phyloP scores from a whole-genome alignment of 2,797 vertebrate genomes.

The Balearica regulorum region DNA sequence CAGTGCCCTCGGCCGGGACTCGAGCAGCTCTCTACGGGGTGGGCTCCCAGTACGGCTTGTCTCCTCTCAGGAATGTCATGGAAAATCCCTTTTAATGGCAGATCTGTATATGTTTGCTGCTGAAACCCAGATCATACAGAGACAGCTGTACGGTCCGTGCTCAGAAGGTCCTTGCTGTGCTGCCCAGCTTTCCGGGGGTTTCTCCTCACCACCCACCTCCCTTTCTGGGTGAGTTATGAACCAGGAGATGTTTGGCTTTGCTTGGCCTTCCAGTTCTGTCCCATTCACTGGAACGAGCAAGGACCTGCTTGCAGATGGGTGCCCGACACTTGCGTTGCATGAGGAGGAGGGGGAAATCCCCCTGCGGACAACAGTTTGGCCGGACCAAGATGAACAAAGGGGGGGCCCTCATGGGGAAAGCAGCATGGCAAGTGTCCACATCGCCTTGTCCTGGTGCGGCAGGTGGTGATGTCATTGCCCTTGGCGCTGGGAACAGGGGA shows the following conservation, averaged over 20 bases:
- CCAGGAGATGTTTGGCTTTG: not conserved
- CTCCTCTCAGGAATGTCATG: not conserved
- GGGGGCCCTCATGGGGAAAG: not conserved
- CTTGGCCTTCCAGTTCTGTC: not conserved
- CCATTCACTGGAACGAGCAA: not conserved
- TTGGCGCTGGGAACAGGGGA: not conserved
- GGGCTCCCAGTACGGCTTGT: too few species aligned
- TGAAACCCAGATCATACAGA: accelerated
- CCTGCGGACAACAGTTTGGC: not conserved
- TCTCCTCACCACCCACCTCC: too few species aligned
- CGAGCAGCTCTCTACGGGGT: too few species aligned
- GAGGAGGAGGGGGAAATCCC: not conserved
- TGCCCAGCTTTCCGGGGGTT: not conserved
- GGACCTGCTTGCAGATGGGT: too few species aligned
- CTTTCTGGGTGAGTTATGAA: not conserved
- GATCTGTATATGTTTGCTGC: not conserved
- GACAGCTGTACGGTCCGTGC: not conserved
- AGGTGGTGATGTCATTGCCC: accelerated
- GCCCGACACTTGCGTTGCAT: accelerated
- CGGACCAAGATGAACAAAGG: accelerated
- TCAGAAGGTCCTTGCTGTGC: not conserved
- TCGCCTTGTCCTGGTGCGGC: not conserved
- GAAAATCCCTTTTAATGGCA: not conserved
- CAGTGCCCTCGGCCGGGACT: too few species aligned
- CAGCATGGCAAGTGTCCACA: accelerated